Base-by-base conservation (phyloP, 2,888 invertebrate genomes). In the Cactoblastis cactorum region DNA sequence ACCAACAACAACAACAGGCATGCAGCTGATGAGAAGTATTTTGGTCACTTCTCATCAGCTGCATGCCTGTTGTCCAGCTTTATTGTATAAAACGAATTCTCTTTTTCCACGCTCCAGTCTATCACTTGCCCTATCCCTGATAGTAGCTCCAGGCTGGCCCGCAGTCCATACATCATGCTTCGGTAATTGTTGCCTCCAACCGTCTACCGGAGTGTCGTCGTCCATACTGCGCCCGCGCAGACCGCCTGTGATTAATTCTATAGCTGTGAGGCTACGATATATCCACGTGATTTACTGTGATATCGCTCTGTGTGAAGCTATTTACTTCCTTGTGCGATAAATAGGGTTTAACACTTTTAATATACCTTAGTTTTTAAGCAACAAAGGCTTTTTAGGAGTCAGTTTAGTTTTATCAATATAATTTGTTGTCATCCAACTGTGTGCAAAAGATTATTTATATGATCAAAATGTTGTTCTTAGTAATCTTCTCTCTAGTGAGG, bases 141-240 rank as follows among this genome's bases (percentile, higher is more conserved):
- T 37, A 67, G 60, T 54, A 60, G 62, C 77, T 71, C 49, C 57
- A 56, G 67, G 74, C 74, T 52, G 55, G 59, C 56, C 65, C 63
- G 54, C 53, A 63, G 61, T 63, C 64, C 68, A 75, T 80, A 70
- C 67, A 77, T 78, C 80, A 73, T 68, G 59, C 57, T 70, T 67
- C 69, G 57, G 69, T 80, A 80, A 80, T 78, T 76, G 77, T 75
- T 65, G 75, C 75, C 71, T 62, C 59, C 45, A 73, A 72, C 70
- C 54, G 59, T 62, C 63, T 57, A 53, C 63, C 56, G 55, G 55
- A 50, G 63, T 69, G 66, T 69, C 65, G 63, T 67, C 66, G 57
- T 66, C 62, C 59, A 59, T 67, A 58, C 56, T 52, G 50, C 55
- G 43, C 51, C 51, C n/a, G 37, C 39, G 57, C 54, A 58, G 58